Percentiles rank a stretch among this genome's conserved stretches.
These are phyloP conservation scores for Seriola rivoliana DNA, from an alignment of 2,113 vertebrate genomes.

Conservation along the genomic window DNA sequence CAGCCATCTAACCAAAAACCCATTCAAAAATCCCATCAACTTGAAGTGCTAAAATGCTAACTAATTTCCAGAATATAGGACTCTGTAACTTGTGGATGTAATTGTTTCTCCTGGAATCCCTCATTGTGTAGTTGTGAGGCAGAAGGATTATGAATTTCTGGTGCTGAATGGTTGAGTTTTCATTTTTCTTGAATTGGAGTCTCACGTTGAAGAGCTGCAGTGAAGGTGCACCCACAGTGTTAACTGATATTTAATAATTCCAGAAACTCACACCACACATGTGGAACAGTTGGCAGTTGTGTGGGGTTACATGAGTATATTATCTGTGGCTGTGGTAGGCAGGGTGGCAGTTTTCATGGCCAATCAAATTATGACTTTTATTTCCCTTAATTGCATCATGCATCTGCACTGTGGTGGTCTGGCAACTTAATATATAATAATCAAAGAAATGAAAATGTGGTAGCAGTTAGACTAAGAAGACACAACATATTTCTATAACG, in stretches of 20 bases:
- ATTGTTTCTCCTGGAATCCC: too few relatives aligned
- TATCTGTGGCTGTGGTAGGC: background rate
- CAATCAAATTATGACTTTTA: background rate
- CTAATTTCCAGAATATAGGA: too few relatives aligned
- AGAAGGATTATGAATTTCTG: background rate
- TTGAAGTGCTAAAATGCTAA: too few relatives aligned
- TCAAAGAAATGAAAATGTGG: too few relatives aligned
- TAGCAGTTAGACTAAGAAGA: background rate
- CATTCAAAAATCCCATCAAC: too few relatives aligned
- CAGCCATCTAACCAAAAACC: too few relatives aligned
- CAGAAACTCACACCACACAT: background rate
- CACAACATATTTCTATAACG: background rate
- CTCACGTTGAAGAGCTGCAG: too few relatives aligned
- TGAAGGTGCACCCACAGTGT: background rate
- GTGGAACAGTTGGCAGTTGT: background rate
- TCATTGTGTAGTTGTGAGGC: background rate
- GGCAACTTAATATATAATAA: too few relatives aligned
- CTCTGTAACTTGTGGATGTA: too few relatives aligned
- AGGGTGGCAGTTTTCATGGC: background rate
- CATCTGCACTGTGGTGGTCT: too few relatives aligned
- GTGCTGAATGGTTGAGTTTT: background rate
- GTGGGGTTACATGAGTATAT: background rate
- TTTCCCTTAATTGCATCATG: too few relatives aligned
- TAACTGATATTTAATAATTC: background rate
- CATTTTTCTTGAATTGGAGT: background rate